A percentile compares a stretch with the other conserved stretches of the same genome.
phyloP scores from a whole-genome alignment of 2,888 invertebrate genomes.

The Mesodorylaimus sp. region DNA sequence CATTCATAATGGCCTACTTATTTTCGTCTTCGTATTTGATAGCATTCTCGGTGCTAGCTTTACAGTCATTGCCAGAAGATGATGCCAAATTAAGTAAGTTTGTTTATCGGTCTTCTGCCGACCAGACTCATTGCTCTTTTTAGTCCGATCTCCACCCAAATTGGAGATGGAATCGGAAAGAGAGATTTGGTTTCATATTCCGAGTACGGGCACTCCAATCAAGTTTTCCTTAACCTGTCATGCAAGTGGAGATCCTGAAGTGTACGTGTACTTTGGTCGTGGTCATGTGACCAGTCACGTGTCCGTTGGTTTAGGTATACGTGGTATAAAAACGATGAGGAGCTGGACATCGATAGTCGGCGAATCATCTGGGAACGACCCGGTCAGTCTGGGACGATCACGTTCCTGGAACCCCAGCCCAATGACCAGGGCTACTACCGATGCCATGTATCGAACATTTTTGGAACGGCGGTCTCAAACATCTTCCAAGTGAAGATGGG shows the following conservation, averaged over 20 bases:
- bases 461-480: slow-evolving; percentile 58
- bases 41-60: too few species aligned
- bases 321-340: slow-evolving; percentile 21
- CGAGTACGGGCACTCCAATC: slow-evolving; percentile 10
- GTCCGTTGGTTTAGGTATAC: slow-evolving; percentile 16
- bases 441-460: slow-evolving; percentile 32
- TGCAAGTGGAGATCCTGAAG: slow-evolving; percentile 8
- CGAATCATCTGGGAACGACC: slow-evolving; percentile 19
- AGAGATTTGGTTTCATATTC: slow-evolving; percentile 10
- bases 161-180: slow-evolving; percentile 4
- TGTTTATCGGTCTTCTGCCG: too few species aligned
- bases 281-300: background rate
- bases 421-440: slow-evolving; percentile 35
- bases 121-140: too few species aligned
- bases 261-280: background rate
- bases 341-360: slow-evolving; percentile 16
- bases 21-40: too few species aligned
- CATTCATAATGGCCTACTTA: too few species aligned
- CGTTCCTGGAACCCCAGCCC: slow-evolving; percentile 29
- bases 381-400: slow-evolving; percentile 30
- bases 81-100: too few species aligned
- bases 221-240: slow-evolving; percentile 19
- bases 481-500: slow-evolving; percentile 84
- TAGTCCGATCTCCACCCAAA: slow-evolving; percentile 10
- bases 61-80: too few species aligned